phyloP scores from a whole-genome alignment of 2,888 invertebrate genomes.

The Cheilosia urbana region DNA sequence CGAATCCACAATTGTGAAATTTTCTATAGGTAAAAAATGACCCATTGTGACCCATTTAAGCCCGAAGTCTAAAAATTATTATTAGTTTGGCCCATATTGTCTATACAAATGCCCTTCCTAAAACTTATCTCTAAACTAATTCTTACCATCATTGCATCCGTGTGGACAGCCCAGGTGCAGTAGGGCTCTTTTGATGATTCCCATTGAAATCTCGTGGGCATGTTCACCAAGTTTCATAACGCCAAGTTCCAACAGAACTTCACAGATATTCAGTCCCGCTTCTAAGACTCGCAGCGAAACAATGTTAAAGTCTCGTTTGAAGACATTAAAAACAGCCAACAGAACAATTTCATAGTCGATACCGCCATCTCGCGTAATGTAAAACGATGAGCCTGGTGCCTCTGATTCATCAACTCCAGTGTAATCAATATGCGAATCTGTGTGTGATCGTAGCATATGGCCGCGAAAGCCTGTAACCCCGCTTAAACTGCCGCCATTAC shows the following conservation, averaged over 20 bases:
- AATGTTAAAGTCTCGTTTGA: slow-evolving; percentile 92
- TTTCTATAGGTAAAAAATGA: too few relatives aligned
- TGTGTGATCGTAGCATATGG: slow-evolving; percentile 92
- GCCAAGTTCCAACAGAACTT: slow-evolving; percentile 95
- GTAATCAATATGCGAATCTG: slow-evolving; percentile 96
- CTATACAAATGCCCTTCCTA: too few relatives aligned
- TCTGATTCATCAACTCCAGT: slow-evolving; percentile 93
- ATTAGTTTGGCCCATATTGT: too few relatives aligned
- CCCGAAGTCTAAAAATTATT: too few relatives aligned
- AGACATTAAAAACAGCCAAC: slow-evolving; percentile 93
- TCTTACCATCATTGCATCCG: slow-evolving; percentile 91
- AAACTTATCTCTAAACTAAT: too few relatives aligned
- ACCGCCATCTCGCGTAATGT: slow-evolving; percentile 97
- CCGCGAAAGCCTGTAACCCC: slow-evolving; percentile 83
- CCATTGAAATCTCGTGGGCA: slow-evolving; percentile 83
- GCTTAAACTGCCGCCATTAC: slow-evolving; percentile 80
- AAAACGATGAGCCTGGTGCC: slow-evolving; percentile 94
- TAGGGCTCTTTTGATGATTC: slow-evolving; percentile 84
- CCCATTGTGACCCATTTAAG: too few relatives aligned
- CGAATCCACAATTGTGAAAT: too few relatives aligned
- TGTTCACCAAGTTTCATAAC: slow-evolving; percentile 87
- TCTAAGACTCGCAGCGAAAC: slow-evolving; percentile 96
- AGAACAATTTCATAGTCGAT: slow-evolving; percentile 94
- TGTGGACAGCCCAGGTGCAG: slow-evolving; percentile 97
- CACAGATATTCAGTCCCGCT: slow-evolving; percentile 95